These are phyloP conservation scores for Pipistrellus pygmaeus DNA, from an alignment of 2,797 vertebrate species.

Conservation along the genomic window DNA sequence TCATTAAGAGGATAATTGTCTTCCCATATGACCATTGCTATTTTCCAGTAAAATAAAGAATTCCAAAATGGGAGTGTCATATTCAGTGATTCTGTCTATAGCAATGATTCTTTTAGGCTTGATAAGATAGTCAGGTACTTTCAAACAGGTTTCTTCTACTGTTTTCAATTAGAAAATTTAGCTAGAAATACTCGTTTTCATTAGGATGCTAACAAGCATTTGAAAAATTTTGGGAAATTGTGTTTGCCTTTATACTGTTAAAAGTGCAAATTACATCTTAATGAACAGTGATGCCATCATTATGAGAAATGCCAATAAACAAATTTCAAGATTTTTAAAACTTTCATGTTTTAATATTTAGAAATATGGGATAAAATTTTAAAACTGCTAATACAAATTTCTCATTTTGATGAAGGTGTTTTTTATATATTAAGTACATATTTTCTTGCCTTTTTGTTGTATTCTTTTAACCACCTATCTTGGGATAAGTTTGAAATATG, in stretches of 20 bases:
- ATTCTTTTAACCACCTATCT: background rate
- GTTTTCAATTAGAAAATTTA: constrained; percentile 48
- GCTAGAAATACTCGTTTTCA: background rate
- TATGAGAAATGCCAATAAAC: background rate
- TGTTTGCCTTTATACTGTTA: constrained; percentile 50
- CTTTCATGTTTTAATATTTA: constrained; percentile 37
- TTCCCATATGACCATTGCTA: background rate
- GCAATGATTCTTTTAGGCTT: constrained; percentile 37
- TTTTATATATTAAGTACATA: constrained; percentile 33
- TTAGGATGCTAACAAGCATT: background rate
- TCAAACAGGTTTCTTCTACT: background rate
- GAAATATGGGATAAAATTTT: constrained; percentile 33
- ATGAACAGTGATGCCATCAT: background rate
- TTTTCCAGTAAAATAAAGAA: background rate
- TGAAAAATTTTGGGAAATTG: constrained; percentile 13
- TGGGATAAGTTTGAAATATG: constrained; percentile 48
- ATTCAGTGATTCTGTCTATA: background rate
- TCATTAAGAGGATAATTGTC: background rate
- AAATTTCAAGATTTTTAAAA: constrained; percentile 52
- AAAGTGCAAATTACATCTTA: constrained; percentile 33
- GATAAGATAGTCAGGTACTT: background rate
- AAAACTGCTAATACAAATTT: constrained; percentile 5
- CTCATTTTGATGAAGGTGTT: background rate
- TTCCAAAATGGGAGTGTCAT: background rate
- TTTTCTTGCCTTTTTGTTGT: background rate